A percentile compares a stretch with the other conserved stretches of the same genome.
Conservation (phyloP, 2,888 invertebrate species). For the Hirtodrosophila confusa region DNA sequence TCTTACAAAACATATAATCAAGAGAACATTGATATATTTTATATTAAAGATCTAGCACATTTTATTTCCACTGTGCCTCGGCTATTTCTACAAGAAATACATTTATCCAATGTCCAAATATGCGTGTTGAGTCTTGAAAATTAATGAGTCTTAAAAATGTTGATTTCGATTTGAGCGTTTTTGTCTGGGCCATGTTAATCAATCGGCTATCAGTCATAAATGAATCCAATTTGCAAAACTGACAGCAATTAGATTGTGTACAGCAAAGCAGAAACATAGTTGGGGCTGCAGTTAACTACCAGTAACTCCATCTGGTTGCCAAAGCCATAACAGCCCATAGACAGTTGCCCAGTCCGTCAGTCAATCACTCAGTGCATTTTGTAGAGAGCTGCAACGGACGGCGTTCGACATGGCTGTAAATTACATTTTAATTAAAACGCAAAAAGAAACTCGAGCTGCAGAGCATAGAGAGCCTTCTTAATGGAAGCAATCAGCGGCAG, state of each 20-base stretch:
- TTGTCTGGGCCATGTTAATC: slow-evolving; percentile 17
- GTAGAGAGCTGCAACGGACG: slow-evolving; percentile 40
- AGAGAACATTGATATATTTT: too few species aligned
- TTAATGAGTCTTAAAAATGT: slow-evolving; percentile 47
- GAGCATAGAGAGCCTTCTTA: slow-evolving; percentile 18
- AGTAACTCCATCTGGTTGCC: slow-evolving; percentile 10
- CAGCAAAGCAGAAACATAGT: slow-evolving; percentile 28
- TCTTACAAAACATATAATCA: too few species aligned
- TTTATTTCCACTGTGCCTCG: slow-evolving; percentile 3
- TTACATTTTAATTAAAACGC: slow-evolving; percentile 76
- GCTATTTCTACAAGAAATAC: not conserved
- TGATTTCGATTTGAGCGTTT: slow-evolving; percentile 37
- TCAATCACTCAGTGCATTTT: slow-evolving; percentile 50
- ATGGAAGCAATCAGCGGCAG: slow-evolving; percentile 56
- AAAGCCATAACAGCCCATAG: not conserved
- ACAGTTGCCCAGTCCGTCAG: slow-evolving; percentile 24
- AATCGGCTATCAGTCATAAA: slow-evolving; percentile 41
- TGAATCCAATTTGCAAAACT: slow-evolving; percentile 40
- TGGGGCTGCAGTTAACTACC: slow-evolving; percentile 8
- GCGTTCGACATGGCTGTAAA: slow-evolving; percentile 57
- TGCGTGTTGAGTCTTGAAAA: slow-evolving; percentile 11
- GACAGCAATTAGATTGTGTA: slow-evolving; percentile 38
- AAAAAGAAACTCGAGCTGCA: slow-evolving; percentile 21
- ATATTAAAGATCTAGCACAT: not conserved
- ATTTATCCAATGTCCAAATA: not conserved